A percentile compares a stretch with the other conserved stretches of the same genome.
phyloP scores from a whole-genome alignment of 2,888 invertebrate genomes.

The Ennomos quercinarius region DNA sequence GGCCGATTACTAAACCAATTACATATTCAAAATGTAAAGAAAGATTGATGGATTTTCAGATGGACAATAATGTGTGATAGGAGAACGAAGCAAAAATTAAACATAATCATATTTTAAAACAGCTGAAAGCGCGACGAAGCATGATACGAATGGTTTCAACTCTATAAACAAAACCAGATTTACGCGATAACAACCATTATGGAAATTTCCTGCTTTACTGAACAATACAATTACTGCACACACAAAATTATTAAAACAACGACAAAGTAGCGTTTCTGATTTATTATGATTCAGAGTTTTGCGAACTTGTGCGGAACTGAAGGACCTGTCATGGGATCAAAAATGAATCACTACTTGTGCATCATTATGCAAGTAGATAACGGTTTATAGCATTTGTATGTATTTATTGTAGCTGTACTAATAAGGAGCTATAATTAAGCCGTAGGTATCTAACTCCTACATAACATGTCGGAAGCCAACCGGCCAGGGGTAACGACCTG shows the following conservation, averaged over 20 bases:
- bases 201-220: conserved; percentile 10
- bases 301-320: conserved; percentile 2
- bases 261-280: conserved; percentile 3
- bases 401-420: neutral
- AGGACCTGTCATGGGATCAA: conserved; percentile 8
- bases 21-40: no score
- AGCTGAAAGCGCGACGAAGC: neutral
- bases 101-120: neutral
- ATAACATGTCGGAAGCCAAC: no score
- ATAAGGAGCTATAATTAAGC: no score
- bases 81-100: no score
- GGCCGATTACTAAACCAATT: no score
- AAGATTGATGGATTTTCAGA: no score
- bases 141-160: no score
- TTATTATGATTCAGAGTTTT: conserved; percentile 10
- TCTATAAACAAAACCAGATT: neutral
- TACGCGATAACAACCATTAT: conserved; percentile 11
- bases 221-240: conserved; percentile 10
- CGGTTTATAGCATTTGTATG: neutral
- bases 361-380: conserved; percentile 1
- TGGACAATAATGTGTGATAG: no score
- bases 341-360: conserved; percentile 9
- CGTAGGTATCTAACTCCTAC: no score
- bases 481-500: no score
- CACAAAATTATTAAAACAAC: conserved; percentile 2